These are phyloP conservation scores for Platygyra sinensis DNA, from an alignment of 64 coral and sea anemone species.

Conservation along the genomic window DNA sequence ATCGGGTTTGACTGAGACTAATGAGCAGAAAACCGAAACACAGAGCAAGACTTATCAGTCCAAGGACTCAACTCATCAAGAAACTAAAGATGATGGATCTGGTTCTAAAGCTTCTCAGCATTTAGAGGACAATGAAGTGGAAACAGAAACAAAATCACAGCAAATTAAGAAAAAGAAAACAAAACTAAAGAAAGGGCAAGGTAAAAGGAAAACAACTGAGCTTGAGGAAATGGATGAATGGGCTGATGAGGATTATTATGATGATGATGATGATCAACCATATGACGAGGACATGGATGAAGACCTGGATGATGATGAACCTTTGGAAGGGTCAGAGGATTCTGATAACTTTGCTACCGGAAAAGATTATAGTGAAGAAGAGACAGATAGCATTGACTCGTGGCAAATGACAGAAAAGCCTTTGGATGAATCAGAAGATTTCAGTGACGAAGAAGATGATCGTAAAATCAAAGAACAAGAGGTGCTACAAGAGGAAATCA, in stretches of 20 bases:
- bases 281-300: slow-evolving; percentile 52
- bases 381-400: slow-evolving; percentile 19
- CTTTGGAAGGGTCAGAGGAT: slow-evolving; percentile 13
- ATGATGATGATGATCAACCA: slow-evolving; percentile 52
- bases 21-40: background rate
- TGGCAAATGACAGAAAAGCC: slow-evolving; percentile 40
- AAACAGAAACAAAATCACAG: background rate
- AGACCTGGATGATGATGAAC: slow-evolving; percentile 54
- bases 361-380: slow-evolving; percentile 35
- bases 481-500: slow-evolving; percentile 47
- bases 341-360: slow-evolving; percentile 33
- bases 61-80: background rate
- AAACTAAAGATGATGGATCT: background rate
- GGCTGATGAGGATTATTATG: slow-evolving; percentile 62
- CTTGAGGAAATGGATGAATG: slow-evolving; percentile 48
- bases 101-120: background rate
- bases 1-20: background rate
- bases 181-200: slow-evolving; percentile 31
- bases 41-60: background rate
- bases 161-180: slow-evolving; percentile 12
- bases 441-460: slow-evolving; percentile 23
- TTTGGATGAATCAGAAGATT: slow-evolving; percentile 37
- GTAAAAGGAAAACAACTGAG: slow-evolving; percentile 33
- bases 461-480: slow-evolving; percentile 12
- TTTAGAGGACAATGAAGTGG: background rate